phyloP scores from a whole-genome alignment of 2,797 vertebrate genomes.

The Basileuterus tristriatus region DNA sequence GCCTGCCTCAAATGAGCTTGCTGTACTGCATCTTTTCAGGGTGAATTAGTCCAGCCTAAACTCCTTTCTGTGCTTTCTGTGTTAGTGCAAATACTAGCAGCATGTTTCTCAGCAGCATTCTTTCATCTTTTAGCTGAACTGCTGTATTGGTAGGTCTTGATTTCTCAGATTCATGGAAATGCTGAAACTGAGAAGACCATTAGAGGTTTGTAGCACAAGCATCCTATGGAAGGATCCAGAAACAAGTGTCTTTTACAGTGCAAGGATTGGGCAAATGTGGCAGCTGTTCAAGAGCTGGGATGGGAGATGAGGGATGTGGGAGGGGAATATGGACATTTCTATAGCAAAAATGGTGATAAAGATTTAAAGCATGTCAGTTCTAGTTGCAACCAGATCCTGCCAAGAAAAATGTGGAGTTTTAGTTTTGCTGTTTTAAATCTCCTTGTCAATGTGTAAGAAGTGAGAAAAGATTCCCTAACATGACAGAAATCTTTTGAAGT shows the following conservation, averaged over 20 bases:
- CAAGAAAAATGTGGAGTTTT: background rate
- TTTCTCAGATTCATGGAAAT: background rate
- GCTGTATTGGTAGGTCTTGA: background rate
- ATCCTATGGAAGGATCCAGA: background rate
- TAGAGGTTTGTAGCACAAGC: background rate
- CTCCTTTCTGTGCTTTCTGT: background rate
- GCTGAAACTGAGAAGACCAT: background rate
- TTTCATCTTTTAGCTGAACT: background rate
- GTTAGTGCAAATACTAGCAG: background rate
- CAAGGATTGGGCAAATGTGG: fast-evolving
- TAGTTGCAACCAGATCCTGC: background rate
- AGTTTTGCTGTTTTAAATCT: background rate
- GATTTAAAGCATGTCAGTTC: background rate
- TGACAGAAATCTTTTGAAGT: background rate
- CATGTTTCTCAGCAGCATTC: background rate
- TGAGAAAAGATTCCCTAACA: background rate
- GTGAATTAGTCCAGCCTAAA: background rate
- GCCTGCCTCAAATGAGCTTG: background rate
- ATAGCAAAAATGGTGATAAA: background rate
- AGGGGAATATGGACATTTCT: background rate
- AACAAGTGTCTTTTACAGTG: background rate
- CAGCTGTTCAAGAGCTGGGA: background rate
- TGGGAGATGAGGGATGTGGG: background rate
- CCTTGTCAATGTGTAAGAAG: background rate
- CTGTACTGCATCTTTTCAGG: background rate